Base-by-base conservation (phyloP, 2,888 invertebrate species). In the Chrysolina americana region DNA sequence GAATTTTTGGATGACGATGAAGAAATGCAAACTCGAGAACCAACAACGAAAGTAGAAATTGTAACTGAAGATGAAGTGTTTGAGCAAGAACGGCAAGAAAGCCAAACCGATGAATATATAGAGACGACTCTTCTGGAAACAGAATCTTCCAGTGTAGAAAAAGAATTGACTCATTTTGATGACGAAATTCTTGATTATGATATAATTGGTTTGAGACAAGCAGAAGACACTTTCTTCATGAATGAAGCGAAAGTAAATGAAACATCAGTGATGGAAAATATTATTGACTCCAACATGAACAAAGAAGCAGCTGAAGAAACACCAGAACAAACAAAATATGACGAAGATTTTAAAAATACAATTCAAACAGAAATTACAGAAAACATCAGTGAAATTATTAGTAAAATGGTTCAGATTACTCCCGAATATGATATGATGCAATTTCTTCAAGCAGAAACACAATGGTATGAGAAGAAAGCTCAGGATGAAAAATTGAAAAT, bases 391-490 rank as follows among this genome's bases (percentile, higher is more conserved):
- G 65, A 69, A 59, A 41, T n/a, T 17, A 63, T 63, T 6, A 56
- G 19, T 36, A 36, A 41, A 68, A 53, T 62, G 28, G 56, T 56
- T 50, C 53, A 74, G 13, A 77, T 79, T 64, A 65, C 56, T 63
- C 77, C 74, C 11, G 71, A 74, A n/a, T 81, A 80, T 65, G 79
- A 82, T 65, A 71, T 81, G 41, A 44, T 74, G 23, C 73, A 72
- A 21, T 68, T 82, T 11, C 21, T 76, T 17, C 76, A 79, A 47
- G 80, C 82, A 50, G 83, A 83, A 81, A 77, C 71, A 21, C 74
- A 76, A 21, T 83, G 82, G 82, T 80, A 81, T 64, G 79, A 81
- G 70, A 70, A 78, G 50, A 75, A 79, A 77, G 71, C 73, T 2
- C 23, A 50, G 44, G 13, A 9, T 36, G 59, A 59, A 36, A 50